Conservation (phyloP, 2,797 vertebrate species). For the Vultur gryphus region DNA sequence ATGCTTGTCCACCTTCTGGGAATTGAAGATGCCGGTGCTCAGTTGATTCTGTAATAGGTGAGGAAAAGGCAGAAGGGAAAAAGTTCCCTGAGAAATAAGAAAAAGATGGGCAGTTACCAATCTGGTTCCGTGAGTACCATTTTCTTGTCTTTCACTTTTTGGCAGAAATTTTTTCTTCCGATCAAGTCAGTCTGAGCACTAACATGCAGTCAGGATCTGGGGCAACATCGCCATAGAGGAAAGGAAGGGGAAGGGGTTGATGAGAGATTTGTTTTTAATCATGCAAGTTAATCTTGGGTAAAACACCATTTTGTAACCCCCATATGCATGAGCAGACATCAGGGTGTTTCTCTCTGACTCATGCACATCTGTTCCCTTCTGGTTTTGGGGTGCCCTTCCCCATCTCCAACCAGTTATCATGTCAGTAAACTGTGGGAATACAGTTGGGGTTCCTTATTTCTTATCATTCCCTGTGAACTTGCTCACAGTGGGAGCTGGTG, state of each 20-base stretch:
- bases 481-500: neutral
- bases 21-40: neutral
- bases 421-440: neutral
- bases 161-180: neutral
- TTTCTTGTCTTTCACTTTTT: neutral
- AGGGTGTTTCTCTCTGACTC: neutral
- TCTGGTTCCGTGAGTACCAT: neutral
- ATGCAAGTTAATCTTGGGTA: neutral
- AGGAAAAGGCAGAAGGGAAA: neutral
- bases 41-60: neutral
- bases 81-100: neutral
- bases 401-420: neutral
- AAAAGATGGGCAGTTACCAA: neutral
- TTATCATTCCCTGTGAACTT: neutral
- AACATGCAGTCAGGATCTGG: neutral
- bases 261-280: neutral
- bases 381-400: neutral
- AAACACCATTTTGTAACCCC: neutral
- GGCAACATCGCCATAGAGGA: neutral
- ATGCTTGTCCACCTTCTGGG: neutral
- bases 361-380: neutral
- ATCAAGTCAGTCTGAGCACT: neutral
- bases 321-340: neutral
- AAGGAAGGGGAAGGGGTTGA: neutral
- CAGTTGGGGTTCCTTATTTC: neutral